These are phyloP conservation scores for Nemapogon koenigi DNA, from an alignment of 2,888 invertebrate genomes.

Conservation along the genomic window DNA sequence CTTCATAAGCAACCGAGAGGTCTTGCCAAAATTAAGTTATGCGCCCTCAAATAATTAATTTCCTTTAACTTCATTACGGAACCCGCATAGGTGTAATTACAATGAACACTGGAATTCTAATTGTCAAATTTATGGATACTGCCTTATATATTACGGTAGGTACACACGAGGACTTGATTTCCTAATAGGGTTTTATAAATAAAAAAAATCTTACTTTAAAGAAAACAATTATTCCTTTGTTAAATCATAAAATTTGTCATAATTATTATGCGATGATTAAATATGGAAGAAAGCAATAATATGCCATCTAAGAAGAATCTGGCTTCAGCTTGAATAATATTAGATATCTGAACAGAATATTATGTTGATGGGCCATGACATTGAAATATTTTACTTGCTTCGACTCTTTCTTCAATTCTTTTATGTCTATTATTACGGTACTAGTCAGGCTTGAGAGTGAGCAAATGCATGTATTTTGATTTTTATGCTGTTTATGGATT, in stretches of 20 bases:
- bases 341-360: too few relatives aligned
- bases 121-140: conserved; percentile 48
- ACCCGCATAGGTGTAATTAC: conserved; percentile 65
- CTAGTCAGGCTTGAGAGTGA: too few relatives aligned
- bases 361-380: too few relatives aligned
- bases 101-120: conserved; percentile 62
- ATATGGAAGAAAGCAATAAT: too few relatives aligned
- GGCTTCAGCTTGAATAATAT: too few relatives aligned
- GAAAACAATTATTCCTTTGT: too few relatives aligned
- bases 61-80: conserved; percentile 63
- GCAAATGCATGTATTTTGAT: too few relatives aligned
- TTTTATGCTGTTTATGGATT: too few relatives aligned
- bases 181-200: background rate
- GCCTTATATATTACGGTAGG: conserved; percentile 18
- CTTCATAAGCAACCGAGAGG: conserved; percentile 44
- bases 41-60: conserved; percentile 60
- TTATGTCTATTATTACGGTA: too few relatives aligned
- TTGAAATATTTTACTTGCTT: background rate
- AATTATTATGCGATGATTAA: too few relatives aligned
- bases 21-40: conserved; percentile 56
- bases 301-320: too few relatives aligned
- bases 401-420: background rate
- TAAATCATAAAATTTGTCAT: background rate
- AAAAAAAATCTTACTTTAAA: background rate
- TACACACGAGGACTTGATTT: conserved; percentile 12